A percentile compares a stretch with the other conserved stretches of the same genome.
phyloP scores from a whole-genome alignment of 2,797 vertebrate genomes.

The Sebastes jordani region DNA sequence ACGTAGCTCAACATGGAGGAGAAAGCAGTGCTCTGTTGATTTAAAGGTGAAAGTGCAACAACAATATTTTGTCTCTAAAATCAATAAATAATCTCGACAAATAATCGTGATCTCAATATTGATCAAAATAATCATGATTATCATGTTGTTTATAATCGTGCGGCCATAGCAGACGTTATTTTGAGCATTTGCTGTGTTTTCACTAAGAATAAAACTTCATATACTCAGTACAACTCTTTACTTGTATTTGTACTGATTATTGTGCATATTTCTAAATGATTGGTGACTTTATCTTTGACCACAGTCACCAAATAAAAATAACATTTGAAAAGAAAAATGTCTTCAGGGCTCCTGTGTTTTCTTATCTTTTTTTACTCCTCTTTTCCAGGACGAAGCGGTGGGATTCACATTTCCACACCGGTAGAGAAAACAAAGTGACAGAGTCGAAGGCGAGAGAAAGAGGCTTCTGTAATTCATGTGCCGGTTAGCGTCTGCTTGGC shows the following conservation, averaged over 20 bases:
- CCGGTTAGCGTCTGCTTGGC: constrained; percentile 1
- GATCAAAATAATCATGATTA: no score
- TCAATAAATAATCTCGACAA: no score
- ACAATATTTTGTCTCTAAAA: fast-evolving
- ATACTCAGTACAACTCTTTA: background rate
- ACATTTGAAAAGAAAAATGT: background rate
- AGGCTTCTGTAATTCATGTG: constrained; percentile 36
- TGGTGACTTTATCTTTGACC: background rate
- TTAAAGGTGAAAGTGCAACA: no score
- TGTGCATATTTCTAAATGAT: background rate
- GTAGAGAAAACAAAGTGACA: background rate
- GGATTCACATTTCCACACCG: background rate
- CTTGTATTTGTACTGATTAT: background rate
- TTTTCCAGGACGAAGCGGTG: constrained; percentile 21
- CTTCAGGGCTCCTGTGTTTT: background rate
- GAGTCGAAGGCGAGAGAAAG: background rate
- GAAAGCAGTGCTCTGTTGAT: no score
- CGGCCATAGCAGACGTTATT: background rate
- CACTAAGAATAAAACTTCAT: no score
- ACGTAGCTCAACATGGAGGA: no score
- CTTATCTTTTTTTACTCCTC: background rate
- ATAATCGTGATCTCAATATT: no score
- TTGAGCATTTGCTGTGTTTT: background rate
- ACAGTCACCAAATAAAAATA: background rate
- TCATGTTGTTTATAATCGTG: no score